Base-by-base conservation (phyloP, 2,888 invertebrate species). In the Malacosoma neustria region DNA sequence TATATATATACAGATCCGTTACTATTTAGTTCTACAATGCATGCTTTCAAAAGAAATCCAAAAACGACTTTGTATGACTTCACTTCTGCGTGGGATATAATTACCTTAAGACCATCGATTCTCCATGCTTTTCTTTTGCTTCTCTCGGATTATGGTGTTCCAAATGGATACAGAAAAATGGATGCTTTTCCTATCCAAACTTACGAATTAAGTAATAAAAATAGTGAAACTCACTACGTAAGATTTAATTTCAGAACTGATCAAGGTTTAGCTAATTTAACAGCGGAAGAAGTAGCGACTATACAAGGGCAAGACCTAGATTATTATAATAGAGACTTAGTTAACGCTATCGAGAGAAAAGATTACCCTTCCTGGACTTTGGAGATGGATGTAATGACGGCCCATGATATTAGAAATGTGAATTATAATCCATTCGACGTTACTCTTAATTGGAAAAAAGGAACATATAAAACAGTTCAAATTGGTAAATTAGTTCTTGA, bases 111-210 rank as follows among this genome's bases (percentile, higher is more conserved):
- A 9, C 87, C 88, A 0, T 94, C 95, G 67, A 87, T 91, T 0
- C 88, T 89, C 1, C 95, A 96, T 61, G 30, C 93, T 55, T 79
- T 89, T n/a, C 84, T 92, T 68, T 90, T 94, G 72, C 71, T 94
- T 45, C 93, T 94, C 58, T 87, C 92, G 4, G 97, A 96, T 72
- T 89, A 94, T 49, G 97, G 97, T 13, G 92, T 93, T 45, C 96
- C 97, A 0, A 92, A 96, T 66, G 96, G 96, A 3, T 92, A 90
- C 70, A 88, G 95, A 14, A 90, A 91, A 66, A 96, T 97, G 95
- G 93, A 97, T 59, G 95, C 94, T 30, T 97, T 94, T 54, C 93
- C 95, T 3, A 93, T 93, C 0, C 96, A 97, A 68, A 94, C 96
- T 0, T 97, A 93, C 72, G 95, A 95, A 67, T 66, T 96, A 44